Conservation (phyloP, 2,888 invertebrate species). For the Cacoxenus indagator region DNA sequence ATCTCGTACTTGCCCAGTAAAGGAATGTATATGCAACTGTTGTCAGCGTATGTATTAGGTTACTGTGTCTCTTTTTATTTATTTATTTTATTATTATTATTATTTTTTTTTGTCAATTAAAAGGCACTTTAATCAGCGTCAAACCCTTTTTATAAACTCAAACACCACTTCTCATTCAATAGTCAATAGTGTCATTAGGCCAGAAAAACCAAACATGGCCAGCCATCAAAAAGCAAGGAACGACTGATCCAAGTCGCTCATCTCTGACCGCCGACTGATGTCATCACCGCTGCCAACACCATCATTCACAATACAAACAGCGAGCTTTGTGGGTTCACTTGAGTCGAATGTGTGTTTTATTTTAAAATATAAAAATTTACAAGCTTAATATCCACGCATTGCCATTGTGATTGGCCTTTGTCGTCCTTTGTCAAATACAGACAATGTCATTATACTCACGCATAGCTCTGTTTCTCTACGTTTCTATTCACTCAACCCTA, state of each 20-base stretch:
- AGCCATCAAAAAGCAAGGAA: background rate
- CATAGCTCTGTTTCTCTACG: too few relatives aligned
- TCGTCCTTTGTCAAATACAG: background rate
- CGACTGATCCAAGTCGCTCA: too few relatives aligned
- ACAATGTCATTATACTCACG: too few relatives aligned
- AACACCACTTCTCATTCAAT: conserved; percentile 7
- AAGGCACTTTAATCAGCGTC: conserved; percentile 7
- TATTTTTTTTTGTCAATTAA: conserved; percentile 12
- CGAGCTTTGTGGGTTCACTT: too few relatives aligned
- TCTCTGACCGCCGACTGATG: conserved; percentile 5
- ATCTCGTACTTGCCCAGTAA: too few relatives aligned
- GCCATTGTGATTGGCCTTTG: background rate
- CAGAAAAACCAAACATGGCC: background rate
- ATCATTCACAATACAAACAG: background rate
- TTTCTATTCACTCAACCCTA: too few relatives aligned
- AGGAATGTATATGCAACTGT: too few relatives aligned
- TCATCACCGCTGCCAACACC: background rate
- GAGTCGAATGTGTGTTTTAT: background rate
- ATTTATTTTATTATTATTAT: background rate
- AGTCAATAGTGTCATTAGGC: conserved; percentile 3
- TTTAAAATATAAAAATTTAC: conserved; percentile 12
- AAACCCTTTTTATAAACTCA: conserved; percentile 8
- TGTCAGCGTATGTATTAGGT: too few relatives aligned
- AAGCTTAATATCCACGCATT: conserved; percentile 3
- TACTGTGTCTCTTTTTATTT: too few relatives aligned